Percentiles rank a stretch among this genome's conserved stretches.
These are phyloP conservation scores for Gisinianus flammeolus DNA, from an alignment of 2,888 invertebrate genomes.

Conservation along the genomic window DNA sequence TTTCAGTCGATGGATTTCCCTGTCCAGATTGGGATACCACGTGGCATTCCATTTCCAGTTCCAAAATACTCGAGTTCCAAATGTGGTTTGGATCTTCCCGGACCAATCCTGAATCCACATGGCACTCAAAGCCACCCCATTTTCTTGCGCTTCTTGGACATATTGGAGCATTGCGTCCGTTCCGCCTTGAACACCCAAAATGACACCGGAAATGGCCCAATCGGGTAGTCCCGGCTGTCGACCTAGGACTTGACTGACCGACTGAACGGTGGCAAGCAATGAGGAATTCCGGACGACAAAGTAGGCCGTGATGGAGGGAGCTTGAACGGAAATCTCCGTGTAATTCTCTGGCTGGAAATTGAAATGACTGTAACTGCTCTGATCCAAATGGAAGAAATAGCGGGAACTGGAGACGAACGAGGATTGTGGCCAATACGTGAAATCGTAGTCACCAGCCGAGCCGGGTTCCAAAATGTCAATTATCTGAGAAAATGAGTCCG, in stretches of 20 bases:
- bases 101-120: slow-evolving; percentile 60
- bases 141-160: slow-evolving; percentile 49
- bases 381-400: slow-evolving; percentile 44
- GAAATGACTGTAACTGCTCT: slow-evolving; percentile 49
- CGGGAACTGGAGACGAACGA: slow-evolving; percentile 55
- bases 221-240: slow-evolving; percentile 56
- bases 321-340: slow-evolving; percentile 54
- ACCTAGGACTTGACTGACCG: slow-evolving; percentile 46
- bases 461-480: slow-evolving; percentile 46
- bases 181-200: slow-evolving; percentile 57
- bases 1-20: slow-evolving; percentile 44
- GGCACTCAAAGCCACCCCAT: slow-evolving; percentile 54
- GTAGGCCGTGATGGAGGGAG: slow-evolving; percentile 20
- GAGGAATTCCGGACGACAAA: slow-evolving; percentile 42
- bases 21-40: slow-evolving; percentile 56
- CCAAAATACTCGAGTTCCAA: slow-evolving; percentile 59
- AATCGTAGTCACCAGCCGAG: slow-evolving; percentile 57
- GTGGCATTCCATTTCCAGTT: slow-evolving; percentile 59
- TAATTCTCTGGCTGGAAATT: slow-evolving; percentile 47
- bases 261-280: slow-evolving; percentile 51
- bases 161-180: slow-evolving; percentile 56
- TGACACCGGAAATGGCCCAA: slow-evolving; percentile 57
- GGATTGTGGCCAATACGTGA: slow-evolving; percentile 58
- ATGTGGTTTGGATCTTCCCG: slow-evolving; percentile 56
- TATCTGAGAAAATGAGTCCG: slow-evolving; percentile 45